A percentile compares a stretch with the other conserved stretches of the same genome.
Evolutionary conservation across 2,888 invertebrate species (phyloP).

Genomic region (Fissipunctia ypsillon): DNA sequence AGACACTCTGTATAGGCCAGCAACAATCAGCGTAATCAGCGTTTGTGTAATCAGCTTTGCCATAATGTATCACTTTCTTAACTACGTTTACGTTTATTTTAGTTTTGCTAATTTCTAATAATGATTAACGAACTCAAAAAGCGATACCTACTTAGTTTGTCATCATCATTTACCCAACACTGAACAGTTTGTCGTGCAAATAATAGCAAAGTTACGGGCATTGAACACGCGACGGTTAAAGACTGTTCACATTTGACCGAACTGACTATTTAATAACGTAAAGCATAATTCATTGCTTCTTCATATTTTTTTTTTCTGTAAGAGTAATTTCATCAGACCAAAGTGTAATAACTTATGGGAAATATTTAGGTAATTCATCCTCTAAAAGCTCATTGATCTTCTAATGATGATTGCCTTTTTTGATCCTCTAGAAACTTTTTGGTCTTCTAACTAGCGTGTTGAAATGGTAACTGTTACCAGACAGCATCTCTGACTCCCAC

Average conservation of each 20-base stretch:
- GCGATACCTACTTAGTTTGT: too few species aligned
- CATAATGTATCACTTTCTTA: neutral
- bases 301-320: neutral
- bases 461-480: too few species aligned
- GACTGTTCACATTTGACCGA: constrained; percentile 8
- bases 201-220: constrained; percentile 25
- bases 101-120: neutral
- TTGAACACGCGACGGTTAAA: constrained; percentile 50
- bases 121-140: neutral
- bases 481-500: too few species aligned
- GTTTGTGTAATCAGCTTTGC: too few species aligned
- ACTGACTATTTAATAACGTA: neutral
- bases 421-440: neutral
- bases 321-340: neutral
- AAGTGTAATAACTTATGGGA: neutral
- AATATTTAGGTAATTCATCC: neutral
- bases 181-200: constrained; percentile 35
- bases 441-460: too few species aligned
- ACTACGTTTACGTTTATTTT: neutral
- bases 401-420: neutral
- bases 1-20: too few species aligned
- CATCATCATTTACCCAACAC: constrained; percentile 15
- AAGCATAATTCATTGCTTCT: neutral
- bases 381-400: neutral
- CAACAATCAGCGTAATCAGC: too few species aligned